Base-by-base conservation (phyloP, 2,888 invertebrate species). In the Watsonalla binaria region DNA sequence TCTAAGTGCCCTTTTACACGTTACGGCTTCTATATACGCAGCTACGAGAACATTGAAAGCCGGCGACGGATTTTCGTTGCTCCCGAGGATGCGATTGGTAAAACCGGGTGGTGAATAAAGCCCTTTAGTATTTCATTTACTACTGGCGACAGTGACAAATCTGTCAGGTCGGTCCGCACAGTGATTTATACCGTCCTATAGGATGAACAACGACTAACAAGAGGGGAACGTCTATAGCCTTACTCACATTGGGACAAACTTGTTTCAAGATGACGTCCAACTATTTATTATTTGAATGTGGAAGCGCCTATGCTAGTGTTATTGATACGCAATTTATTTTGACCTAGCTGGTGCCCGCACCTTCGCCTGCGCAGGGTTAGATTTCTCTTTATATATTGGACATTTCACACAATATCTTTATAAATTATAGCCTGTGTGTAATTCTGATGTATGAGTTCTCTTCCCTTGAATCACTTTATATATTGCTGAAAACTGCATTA, bases 141-240 rank as follows among this genome's bases (percentile, higher is more conserved):
- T 72, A 54, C 53, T 55, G 37, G 64, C 52, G 84, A 82, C 84
- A 82, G 70, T 77, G 75, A 82, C 79, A 80, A 78, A 85, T 82
- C 70, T 74, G 77, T 70, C 76, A 76, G 74, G 69, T 70, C 62
- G 62, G 62, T 51, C 47, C 52, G 56, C 45, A 51, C 49, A 51
- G 65, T 79, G 77, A 82, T 80, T 79, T 75, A 81, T 80, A 65
- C 63, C 64, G 53, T 55, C 53, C 58, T 47, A 58, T 52, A 53
- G 54, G 57, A 57, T 53, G 62, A 55, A 61, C 59, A 59, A 50
- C 54, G 62, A 58, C 63, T 72, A 73, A 72, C 68, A 67, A 72
- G 69, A 58, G 56, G 42, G 50, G 54, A 33, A 65, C 61, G 60
- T 62, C 62, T 62, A 61, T 68, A 55, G 54, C 55, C 57, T 51